Conservation (phyloP, 92 coral and sea anemone species). For the Pocillopora grandis region DNA sequence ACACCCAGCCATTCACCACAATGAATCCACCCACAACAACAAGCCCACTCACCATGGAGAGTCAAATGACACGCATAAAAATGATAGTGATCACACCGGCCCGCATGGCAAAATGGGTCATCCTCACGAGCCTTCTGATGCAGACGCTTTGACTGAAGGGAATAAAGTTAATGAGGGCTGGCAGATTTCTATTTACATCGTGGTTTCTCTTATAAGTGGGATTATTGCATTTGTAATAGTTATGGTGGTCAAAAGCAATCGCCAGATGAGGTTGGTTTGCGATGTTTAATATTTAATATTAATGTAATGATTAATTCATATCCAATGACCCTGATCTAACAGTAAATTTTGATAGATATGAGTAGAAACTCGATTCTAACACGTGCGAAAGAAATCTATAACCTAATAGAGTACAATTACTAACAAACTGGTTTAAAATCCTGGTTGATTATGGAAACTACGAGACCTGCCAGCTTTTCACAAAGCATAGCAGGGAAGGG, state of each 20-base stretch:
- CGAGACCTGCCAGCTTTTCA: too few species aligned
- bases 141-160: background rate
- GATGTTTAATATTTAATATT: background rate
- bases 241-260: slow-evolving; percentile 8
- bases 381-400: too few species aligned
- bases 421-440: too few species aligned
- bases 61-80: background rate
- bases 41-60: slow-evolving; percentile 13
- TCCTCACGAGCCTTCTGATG: slow-evolving; percentile 21
- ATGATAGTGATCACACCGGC: slow-evolving; percentile 5
- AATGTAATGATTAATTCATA: background rate
- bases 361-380: too few species aligned
- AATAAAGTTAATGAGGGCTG: background rate
- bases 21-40: background rate
- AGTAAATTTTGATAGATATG: too few species aligned
- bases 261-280: slow-evolving; percentile 12
- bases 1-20: background rate
- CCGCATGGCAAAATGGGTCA: slow-evolving; percentile 9
- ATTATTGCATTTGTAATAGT: slow-evolving; percentile 19
- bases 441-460: too few species aligned
- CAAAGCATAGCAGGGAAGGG: too few species aligned
- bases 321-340: background rate
- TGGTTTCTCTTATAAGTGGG: slow-evolving; percentile 10
- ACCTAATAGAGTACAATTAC: too few species aligned
- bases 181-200: slow-evolving; percentile 18